Evolutionary conservation across 2,797 vertebrate genomes (phyloP).

Genomic region (Malacoctenus gilli): DNA sequence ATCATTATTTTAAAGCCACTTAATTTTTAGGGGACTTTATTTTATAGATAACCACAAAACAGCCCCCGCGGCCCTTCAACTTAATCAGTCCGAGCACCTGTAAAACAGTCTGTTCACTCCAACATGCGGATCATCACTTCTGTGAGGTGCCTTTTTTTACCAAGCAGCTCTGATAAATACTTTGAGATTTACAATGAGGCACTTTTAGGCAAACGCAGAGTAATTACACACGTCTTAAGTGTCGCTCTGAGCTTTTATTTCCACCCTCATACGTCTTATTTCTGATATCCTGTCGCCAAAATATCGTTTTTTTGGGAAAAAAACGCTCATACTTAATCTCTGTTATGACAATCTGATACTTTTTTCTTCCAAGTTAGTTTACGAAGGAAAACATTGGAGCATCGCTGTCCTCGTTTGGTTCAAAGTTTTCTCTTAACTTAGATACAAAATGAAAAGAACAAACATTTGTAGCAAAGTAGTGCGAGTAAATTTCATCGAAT

Average conservation of each 20-base stretch:
- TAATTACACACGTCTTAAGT: neutral
- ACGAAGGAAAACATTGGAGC: too few relatives aligned
- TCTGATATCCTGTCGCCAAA: too few relatives aligned
- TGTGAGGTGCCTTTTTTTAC: neutral
- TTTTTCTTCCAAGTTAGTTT: too few relatives aligned
- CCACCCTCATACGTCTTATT: too few relatives aligned
- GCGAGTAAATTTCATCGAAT: too few relatives aligned
- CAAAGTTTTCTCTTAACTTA: too few relatives aligned
- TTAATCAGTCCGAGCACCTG: neutral
- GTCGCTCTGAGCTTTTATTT: neutral
- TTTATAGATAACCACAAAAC: neutral
- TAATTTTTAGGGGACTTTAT: neutral
- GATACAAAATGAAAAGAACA: too few relatives aligned
- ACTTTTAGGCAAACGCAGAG: neutral
- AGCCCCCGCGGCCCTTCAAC: neutral
- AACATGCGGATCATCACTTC: neutral
- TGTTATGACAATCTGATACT: too few relatives aligned
- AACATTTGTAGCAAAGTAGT: too few relatives aligned
- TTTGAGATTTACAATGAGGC: neutral
- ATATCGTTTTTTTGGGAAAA: too few relatives aligned
- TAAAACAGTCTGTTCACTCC: neutral
- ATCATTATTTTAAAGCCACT: constrained; percentile 9
- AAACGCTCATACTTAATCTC: too few relatives aligned
- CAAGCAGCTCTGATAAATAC: neutral
- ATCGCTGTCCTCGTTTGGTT: too few relatives aligned